phyloP scores from a whole-genome alignment of 2,888 invertebrate genomes.

The Adelognathus sp. region DNA sequence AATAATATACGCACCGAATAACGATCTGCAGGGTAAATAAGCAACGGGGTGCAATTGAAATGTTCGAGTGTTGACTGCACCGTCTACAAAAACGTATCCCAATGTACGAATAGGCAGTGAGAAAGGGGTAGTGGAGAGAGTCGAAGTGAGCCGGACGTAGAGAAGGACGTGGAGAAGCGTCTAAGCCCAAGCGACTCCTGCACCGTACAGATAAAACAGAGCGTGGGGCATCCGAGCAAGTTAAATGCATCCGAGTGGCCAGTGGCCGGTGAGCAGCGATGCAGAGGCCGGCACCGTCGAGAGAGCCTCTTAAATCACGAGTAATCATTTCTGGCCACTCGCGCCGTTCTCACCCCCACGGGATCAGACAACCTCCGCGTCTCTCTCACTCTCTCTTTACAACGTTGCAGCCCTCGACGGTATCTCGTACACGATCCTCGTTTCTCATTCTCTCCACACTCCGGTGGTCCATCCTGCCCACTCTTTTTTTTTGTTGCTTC shows the following conservation, averaged over 20 bases:
- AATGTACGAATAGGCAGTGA: slow-evolving; percentile 19
- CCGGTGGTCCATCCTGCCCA: slow-evolving; percentile 2
- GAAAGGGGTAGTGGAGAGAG: slow-evolving; percentile 15
- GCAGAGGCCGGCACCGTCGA: slow-evolving; percentile 60
- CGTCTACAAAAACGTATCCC: slow-evolving; percentile 16
- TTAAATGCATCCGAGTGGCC: slow-evolving; percentile 68
- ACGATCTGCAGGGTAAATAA: too few species aligned
- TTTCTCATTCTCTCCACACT: slow-evolving; percentile 7
- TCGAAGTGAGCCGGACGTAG: slow-evolving; percentile 3
- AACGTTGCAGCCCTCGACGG: slow-evolving; percentile 39
- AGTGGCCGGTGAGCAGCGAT: slow-evolving; percentile 62
- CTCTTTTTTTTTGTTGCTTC: slow-evolving; percentile 5
- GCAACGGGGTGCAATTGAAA: not conserved
- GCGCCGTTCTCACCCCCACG: slow-evolving; percentile 57
- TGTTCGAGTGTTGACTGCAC: not conserved
- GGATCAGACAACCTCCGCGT: slow-evolving; percentile 57
- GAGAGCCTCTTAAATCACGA: slow-evolving; percentile 72
- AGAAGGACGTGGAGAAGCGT: slow-evolving; percentile 48
- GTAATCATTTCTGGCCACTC: slow-evolving; percentile 73
- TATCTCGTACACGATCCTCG: slow-evolving; percentile 27
- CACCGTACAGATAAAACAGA: slow-evolving; percentile 75
- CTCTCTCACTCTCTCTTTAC: slow-evolving; percentile 26
- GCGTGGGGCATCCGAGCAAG: slow-evolving; percentile 60
- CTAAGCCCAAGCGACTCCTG: slow-evolving; percentile 70
- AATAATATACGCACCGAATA: too few species aligned